Evolutionary conservation across 2,113 vertebrate species (phyloP), one percentile per base, ranked within the genome.

Genomic region (Charina bottae): DNA sequence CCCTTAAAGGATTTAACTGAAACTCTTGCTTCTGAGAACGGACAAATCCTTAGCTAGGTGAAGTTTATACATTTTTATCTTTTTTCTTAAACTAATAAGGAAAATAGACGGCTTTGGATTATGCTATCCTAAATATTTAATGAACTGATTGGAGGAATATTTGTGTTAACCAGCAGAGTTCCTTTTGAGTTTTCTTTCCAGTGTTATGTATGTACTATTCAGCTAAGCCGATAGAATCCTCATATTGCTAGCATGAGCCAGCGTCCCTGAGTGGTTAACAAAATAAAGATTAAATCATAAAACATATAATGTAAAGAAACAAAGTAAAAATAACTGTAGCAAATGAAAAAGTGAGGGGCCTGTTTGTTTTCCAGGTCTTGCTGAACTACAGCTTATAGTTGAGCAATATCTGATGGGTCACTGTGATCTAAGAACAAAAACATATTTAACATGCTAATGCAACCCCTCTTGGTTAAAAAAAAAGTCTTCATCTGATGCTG

Each of bases 21-120:
- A 1, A 90, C 11, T 90, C 92, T 92, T 17, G 0, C 26, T 92
- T 37, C 37, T 91, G 11, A 56, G 92, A 95, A 46, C 28, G 24
- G 84, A 85, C 42, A 56, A 9, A 4, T 90, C 68, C 60, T 87
- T 84, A 49, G 15, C 26, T 3, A 49, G 24, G 15, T 4, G 90
- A 0, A 0, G 0, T 0, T 91, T 28, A 28, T 86, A 78, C 0
- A 0, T 88, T 4, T 2, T 4, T 54, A 0, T 42, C 56, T 59
- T 62, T 2, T 4, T 89, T 6, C 55, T 89, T 91, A 15, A 13
- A 64, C 78, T 5, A 19, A 0, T 87, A 64, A 46, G 78, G 7
- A 89, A 59, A 21, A 72, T 46, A 56, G 2, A 55, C 60, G 33
- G 59, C 64, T 86, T 90, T 62, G 28, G 83, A 24, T 84, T 85